phyloP scores from a whole-genome alignment of 2,888 invertebrate genomes.

The Cenopis cana region DNA sequence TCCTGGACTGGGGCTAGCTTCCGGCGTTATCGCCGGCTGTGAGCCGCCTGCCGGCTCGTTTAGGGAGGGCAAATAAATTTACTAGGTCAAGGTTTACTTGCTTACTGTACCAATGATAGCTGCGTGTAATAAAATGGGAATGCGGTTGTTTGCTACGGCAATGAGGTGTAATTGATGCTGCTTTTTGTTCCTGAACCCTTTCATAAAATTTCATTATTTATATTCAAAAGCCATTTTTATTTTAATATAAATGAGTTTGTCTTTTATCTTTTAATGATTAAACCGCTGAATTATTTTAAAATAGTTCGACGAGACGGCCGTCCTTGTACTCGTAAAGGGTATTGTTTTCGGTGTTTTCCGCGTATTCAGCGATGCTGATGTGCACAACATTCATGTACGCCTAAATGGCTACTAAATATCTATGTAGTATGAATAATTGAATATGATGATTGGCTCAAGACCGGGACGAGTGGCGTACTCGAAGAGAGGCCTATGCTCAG shows the following conservation, averaged over 20 bases:
- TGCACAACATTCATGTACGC: neutral
- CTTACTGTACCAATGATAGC: conserved; percentile 63
- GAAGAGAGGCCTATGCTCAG: too few relatives aligned
- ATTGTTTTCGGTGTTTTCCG: conserved; percentile 65
- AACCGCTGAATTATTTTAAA: conserved; percentile 34
- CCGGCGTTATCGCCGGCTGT: conserved; percentile 72
- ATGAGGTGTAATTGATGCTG: conserved; percentile 28
- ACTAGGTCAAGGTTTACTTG: conserved; percentile 76
- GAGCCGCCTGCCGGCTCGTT: conserved; percentile 66
- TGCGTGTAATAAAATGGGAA: conserved; percentile 61
- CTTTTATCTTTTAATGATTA: neutral
- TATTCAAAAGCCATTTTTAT: neutral
- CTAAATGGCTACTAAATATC: neutral
- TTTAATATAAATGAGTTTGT: neutral
- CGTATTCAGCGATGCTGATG: conserved; percentile 47
- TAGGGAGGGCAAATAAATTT: conserved; percentile 70
- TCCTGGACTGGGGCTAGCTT: conserved; percentile 72
- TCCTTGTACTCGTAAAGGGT: conserved; percentile 56
- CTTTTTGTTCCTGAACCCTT: neutral
- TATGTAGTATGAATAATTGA: too few relatives aligned
- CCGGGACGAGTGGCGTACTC: too few relatives aligned
- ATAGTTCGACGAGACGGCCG: conserved; percentile 49
- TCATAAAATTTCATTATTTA: neutral
- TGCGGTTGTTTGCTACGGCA: conserved; percentile 39
- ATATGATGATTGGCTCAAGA: too few relatives aligned